A percentile compares a stretch with the other conserved stretches of the same genome.
These are phyloP conservation scores for Cygnus olor DNA, from an alignment of 2,797 vertebrate species.

Conservation along the genomic window DNA sequence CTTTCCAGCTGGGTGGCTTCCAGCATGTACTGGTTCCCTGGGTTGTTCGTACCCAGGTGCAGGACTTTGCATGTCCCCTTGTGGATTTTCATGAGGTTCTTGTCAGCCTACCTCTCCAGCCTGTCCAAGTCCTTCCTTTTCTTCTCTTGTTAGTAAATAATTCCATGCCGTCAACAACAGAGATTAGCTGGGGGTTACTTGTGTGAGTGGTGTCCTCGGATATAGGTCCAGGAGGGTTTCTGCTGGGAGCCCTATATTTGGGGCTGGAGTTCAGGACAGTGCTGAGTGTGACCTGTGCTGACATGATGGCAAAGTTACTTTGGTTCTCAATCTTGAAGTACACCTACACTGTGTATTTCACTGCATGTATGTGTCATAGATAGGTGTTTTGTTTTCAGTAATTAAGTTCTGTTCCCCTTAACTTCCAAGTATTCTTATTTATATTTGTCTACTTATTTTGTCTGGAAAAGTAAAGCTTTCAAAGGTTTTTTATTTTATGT, in stretches of 20 bases:
- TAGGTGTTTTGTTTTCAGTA: background rate
- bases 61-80: background rate
- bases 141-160: background rate
- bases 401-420: background rate
- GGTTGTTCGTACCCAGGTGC: background rate
- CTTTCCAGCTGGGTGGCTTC: background rate
- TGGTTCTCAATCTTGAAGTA: background rate
- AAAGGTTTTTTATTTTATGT: background rate
- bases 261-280: background rate
- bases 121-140: background rate
- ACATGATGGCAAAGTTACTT: background rate
- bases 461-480: background rate
- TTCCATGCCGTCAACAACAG: background rate
- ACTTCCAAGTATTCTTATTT: background rate
- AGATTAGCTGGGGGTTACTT: background rate
- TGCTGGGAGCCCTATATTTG: background rate
- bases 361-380: accelerated
- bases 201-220: background rate
- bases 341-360: background rate
- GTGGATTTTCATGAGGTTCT: background rate
- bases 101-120: background rate
- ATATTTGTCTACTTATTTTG: background rate
- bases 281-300: background rate
- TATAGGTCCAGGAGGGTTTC: background rate
- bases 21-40: too few species aligned